These are phyloP conservation scores for Bradypus variegatus DNA, from an alignment of 2,797 vertebrate species.

Conservation along the genomic window DNA sequence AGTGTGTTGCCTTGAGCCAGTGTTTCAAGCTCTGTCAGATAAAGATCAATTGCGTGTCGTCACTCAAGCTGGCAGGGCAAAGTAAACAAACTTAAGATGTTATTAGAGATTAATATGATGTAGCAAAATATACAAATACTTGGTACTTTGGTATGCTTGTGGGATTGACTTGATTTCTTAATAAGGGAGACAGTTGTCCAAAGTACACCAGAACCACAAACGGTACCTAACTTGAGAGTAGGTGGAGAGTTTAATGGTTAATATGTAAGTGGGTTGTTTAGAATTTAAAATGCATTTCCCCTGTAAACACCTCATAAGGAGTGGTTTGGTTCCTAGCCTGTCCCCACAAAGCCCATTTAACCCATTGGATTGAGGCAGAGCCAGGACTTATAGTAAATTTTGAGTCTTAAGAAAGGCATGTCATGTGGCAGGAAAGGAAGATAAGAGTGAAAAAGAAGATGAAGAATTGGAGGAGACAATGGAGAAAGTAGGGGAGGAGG, in stretches of 20 bases:
- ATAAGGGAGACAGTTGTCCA: not conserved
- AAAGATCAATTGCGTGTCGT: constrained; percentile 50
- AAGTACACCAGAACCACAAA: not conserved
- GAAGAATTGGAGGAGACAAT: not conserved
- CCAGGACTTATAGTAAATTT: not conserved
- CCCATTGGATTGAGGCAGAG: not conserved
- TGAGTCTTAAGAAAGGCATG: not conserved
- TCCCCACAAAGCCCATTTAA: not conserved
- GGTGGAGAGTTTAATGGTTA: not conserved
- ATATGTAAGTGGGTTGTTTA: not conserved
- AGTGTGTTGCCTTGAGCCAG: constrained; percentile 8
- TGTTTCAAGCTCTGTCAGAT: constrained; percentile 21
- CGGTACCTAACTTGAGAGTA: not conserved
- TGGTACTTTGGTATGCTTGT: not conserved
- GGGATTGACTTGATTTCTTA: not conserved
- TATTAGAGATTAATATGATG: constrained; percentile 34
- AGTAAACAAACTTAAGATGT: constrained; percentile 51
- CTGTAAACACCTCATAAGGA: not conserved
- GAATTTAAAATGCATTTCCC: not conserved
- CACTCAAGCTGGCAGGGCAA: constrained; percentile 2
- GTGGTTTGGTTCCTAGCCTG: not conserved
- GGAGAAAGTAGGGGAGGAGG: not conserved
- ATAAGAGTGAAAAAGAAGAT: not conserved
- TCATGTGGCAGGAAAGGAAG: fast-evolving
- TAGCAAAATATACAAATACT: constrained; percentile 10